Evolutionary conservation across 2,113 vertebrate genomes (phyloP), one percentile per base, ranked within the genome.

Genomic region (Diphyllodes magnificus): DNA sequence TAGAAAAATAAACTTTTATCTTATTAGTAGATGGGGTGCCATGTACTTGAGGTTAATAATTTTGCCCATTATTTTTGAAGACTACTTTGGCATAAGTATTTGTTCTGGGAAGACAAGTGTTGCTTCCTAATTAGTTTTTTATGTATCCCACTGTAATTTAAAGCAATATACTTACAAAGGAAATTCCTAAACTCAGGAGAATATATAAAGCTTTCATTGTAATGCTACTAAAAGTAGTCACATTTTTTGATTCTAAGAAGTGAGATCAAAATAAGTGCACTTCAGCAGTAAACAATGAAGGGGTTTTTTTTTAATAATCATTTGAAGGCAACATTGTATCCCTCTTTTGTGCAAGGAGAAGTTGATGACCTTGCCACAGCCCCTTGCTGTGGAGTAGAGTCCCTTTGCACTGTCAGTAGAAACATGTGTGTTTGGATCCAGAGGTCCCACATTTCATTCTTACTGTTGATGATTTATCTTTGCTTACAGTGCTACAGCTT

Each of bases 111-210:
- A 93, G 49, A 37, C 31, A 79, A 91, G 45, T 93, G 25, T 64
- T 91, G 37, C 42, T 90, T 92, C 24, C 53, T 93, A 87, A 94
- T 93, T 91, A 94, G 88, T 65, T 90, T 93, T 94, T 71, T 90
- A 30, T 82, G 65, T 54, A 66, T 82, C 23, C 11, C 63, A 72
- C 54, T 76, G 14, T 76, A 88, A 90, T 86, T 86, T 95, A 88
- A 95, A 88, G 86, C 66, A 83, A 77, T 88, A 86, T 27, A 77
- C 28, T 82, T 40, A 54, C 33, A 88, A 65, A 93, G 57, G 70
- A 82, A 82, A 93, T 80, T 90, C 53, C 71, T 79, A 39, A 82
- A 86, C 33, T 61, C 21, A 17, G 37, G 78, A 51, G 42, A 76
- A 42, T 66, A 57, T 85, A 45, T 54, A 90, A 94, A 80, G 6